Conservation (phyloP, 1,140 invertebrate genomes). For the Ridgeia piscesae region DNA sequence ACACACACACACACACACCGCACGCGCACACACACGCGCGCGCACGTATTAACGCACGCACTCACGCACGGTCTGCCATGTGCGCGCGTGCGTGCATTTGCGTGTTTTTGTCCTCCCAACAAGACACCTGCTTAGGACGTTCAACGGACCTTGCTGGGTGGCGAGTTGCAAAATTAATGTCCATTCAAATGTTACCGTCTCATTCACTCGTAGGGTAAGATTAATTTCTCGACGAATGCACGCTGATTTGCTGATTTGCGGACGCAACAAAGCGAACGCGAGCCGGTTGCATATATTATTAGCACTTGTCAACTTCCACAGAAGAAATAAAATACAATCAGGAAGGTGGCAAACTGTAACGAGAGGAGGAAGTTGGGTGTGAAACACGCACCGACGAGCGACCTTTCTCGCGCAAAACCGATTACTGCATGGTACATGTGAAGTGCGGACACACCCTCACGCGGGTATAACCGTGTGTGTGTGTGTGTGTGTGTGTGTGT, state of each 20-base stretch:
- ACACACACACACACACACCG: too few relatives aligned
- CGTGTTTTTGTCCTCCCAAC: too few relatives aligned
- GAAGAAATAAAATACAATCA: background rate
- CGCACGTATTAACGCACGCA: too few relatives aligned
- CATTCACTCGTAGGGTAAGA: background rate
- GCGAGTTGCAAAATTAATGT: background rate
- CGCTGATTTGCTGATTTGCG: background rate
- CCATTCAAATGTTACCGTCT: background rate
- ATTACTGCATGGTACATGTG: background rate
- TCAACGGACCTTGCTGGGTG: background rate
- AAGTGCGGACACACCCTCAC: background rate
- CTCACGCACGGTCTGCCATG: too few relatives aligned
- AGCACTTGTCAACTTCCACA: background rate
- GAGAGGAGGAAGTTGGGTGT: background rate
- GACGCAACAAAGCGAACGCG: background rate
- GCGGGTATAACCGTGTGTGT: background rate
- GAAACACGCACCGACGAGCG: background rate
- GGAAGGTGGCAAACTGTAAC: background rate
- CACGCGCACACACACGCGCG: too few relatives aligned
- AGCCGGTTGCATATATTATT: background rate
- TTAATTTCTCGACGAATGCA: background rate
- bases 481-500: background rate
- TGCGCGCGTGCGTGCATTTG: too few relatives aligned
- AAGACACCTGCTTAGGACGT: background rate
- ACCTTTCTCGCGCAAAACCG: background rate